Evolutionary conservation across 2,113 vertebrate genomes (phyloP).

Genomic region (Felis chaus): DNA sequence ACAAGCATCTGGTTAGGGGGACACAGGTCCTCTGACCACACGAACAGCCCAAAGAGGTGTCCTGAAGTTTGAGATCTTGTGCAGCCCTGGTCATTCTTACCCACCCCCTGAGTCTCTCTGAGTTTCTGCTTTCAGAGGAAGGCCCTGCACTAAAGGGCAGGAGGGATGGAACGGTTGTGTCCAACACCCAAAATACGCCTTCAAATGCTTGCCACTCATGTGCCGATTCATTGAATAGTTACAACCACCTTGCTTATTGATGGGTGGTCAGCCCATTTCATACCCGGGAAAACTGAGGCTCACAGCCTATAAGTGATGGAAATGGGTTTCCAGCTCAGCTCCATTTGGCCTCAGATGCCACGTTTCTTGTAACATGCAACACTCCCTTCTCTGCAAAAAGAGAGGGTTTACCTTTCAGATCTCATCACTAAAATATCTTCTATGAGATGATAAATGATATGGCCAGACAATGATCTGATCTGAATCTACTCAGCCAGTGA

Average conservation of each 20-base stretch:
- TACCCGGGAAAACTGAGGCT: not conserved
- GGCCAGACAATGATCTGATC: not conserved
- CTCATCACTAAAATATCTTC: not conserved
- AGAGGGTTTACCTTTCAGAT: not conserved
- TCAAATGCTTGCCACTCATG: not conserved
- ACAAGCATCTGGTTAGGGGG: not conserved
- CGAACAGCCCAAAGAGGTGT: not conserved
- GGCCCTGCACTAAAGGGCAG: not conserved
- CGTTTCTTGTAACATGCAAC: not conserved
- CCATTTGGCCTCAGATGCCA: not conserved
- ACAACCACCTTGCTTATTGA: not conserved
- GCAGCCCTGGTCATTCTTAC: not conserved
- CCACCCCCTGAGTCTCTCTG: not conserved
- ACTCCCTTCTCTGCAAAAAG: not conserved
- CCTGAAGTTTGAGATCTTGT: not conserved
- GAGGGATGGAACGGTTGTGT: not conserved
- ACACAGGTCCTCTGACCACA: not conserved
- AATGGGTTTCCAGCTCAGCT: not conserved
- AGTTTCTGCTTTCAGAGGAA: not conserved
- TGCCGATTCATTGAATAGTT: not conserved
- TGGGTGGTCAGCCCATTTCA: not conserved
- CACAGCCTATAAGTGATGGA: not conserved
- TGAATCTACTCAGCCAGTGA: constrained; percentile 8
- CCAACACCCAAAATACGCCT: not conserved
- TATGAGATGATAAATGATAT: not conserved